Evolutionary conservation across 2,113 vertebrate species (phyloP), one percentile per base, ranked within the genome.

Genomic region (Strix aluco): DNA sequence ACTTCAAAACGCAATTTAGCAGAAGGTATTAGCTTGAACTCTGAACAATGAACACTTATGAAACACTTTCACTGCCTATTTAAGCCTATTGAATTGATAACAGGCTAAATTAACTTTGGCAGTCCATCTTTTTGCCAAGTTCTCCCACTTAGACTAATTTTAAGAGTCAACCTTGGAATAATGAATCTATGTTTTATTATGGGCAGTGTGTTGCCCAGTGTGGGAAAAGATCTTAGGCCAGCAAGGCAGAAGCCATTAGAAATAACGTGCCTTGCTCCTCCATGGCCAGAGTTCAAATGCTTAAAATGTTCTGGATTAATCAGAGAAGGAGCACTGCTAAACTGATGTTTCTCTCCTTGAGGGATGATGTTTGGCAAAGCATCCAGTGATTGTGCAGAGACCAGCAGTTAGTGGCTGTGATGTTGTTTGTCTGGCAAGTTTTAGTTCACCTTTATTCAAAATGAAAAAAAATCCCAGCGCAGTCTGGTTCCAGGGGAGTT

Each of bases 81-180:
- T 97, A 96, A 97, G 92, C 92, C 94, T 95, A 91, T 95, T 96
- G 96, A 97, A 97, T 96, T 96, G 97, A 97, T 95, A 97, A 97
- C 94, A 47, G 78, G 58, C 94, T 91, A 96, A 97, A 97, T 97
- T 96, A 97, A 92, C 96, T 92, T 93, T 92, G 96, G 70, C 96
- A 91, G 85, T 83, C 75, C 77, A 92, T 96, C 89, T 94, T 96
- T 93, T 88, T 94, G 94, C 92, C 96, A 96, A 91, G 87, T 75
- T 93, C 71, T 92, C 38, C 55, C 91, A 95, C 82, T 97, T 90
- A 95, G 87, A 82, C 63, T 91, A 72, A 90, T 97, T 92, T 94
- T 84, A 92, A 94, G 92, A 84, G 51, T 78, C 57, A 74, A 71
- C n/a, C 80, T 95, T 47, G 34, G 78, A 94, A 88, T 92, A 95